A percentile compares a stretch with the other conserved stretches of the same genome.
These are phyloP conservation scores for Neria commutata DNA, from an alignment of 2,888 invertebrate species.

Conservation along the genomic window DNA sequence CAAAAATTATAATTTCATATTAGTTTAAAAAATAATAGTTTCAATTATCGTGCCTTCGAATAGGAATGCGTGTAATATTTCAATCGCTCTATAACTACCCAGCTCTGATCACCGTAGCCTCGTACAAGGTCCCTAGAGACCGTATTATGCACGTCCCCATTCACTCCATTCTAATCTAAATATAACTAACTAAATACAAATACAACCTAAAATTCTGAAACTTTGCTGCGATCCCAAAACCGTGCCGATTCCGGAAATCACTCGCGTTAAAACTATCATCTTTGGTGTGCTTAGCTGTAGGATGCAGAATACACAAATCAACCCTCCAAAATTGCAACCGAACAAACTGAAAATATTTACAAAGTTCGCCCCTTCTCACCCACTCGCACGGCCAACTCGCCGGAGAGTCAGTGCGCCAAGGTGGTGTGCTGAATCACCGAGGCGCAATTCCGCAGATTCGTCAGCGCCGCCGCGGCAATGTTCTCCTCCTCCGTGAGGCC, in stretches of 20 bases:
- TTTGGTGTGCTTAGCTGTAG: conserved; percentile 56
- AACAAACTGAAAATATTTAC: conserved; percentile 34
- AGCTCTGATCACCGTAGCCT: too few species aligned
- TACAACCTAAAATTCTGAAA: conserved; percentile 3
- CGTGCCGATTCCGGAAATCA: too few species aligned
- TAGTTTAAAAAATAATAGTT: too few species aligned
- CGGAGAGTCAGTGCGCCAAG: conserved; percentile 48
- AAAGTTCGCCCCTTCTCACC: conserved; percentile 33
- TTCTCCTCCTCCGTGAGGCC: conserved; percentile 62
- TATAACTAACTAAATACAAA: conserved; percentile 24
- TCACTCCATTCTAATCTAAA: too few species aligned
- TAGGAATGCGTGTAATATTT: too few species aligned
- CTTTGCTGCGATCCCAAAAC: too few species aligned
- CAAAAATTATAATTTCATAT: too few species aligned
- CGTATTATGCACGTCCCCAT: too few species aligned
- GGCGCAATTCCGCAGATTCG: conserved; percentile 60
- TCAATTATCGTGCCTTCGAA: too few species aligned
- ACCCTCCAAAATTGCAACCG: conserved; percentile 32
- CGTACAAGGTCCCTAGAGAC: too few species aligned
- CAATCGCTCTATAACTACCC: too few species aligned
- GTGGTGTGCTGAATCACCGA: conserved; percentile 63
- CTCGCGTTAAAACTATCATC: conserved; percentile 37
- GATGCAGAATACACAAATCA: conserved; percentile 6
- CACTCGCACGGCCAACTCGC: conserved; percentile 4
- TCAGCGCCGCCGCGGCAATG: conserved; percentile 61